Percentiles rank a stretch among this genome's conserved stretches.
Evolutionary conservation across 1,140 invertebrate species (phyloP).

Genomic region (Diploscapter pachys): DNA sequence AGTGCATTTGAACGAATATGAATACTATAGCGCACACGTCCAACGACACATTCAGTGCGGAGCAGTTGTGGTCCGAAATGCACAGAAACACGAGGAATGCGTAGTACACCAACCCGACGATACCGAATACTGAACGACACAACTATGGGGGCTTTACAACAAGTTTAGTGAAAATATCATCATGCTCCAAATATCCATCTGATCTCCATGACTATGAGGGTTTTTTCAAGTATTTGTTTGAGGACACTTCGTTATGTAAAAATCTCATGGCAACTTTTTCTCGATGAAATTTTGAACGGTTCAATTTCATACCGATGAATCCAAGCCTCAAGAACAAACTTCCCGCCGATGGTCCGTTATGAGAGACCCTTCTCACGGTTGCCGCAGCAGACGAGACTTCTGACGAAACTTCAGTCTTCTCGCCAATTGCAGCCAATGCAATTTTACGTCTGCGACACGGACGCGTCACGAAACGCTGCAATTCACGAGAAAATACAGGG

Average conservation of each 20-base stretch:
- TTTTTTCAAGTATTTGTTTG: no score
- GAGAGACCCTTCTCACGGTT: constrained; percentile 79
- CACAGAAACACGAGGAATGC: constrained; percentile 80
- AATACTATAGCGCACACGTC: constrained; percentile 84
- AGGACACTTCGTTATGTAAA: neutral
- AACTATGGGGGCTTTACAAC: no score
- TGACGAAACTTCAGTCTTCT: constrained; percentile 12
- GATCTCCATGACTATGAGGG: no score
- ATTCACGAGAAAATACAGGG: no score
- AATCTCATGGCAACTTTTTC: neutral
- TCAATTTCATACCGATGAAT: constrained; percentile 75
- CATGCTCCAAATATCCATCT: no score
- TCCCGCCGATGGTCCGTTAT: constrained; percentile 86
- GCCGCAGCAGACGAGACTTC: constrained; percentile 34
- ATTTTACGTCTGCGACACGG: no score
- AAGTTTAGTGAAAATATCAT: no score
- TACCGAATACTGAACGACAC: constrained; percentile 77
- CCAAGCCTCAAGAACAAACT: constrained; percentile 93
- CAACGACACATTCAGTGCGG: constrained; percentile 67
- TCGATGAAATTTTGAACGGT: no score
- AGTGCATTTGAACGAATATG: constrained; percentile 97
- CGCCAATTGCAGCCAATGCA: no score
- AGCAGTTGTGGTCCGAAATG: constrained; percentile 43
- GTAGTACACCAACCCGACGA: constrained; percentile 95
- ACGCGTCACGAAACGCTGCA: no score